phyloP scores from a whole-genome alignment of 2,797 vertebrate species.

The Neopelma chrysocephalum region DNA sequence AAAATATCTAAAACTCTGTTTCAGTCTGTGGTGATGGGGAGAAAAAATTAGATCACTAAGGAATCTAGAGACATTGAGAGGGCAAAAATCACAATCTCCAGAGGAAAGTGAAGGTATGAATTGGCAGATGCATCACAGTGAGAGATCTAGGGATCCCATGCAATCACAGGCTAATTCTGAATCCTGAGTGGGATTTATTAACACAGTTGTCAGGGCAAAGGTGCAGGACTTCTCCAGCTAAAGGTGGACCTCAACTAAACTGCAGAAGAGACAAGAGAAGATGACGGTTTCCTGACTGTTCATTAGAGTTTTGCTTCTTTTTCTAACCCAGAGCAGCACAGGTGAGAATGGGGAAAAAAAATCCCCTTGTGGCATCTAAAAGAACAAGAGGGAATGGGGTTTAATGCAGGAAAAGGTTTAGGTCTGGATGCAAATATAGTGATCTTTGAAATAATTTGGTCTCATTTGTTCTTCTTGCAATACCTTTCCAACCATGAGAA shows the following conservation, averaged over 20 bases:
- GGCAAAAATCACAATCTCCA: not conserved
- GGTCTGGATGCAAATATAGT: not conserved
- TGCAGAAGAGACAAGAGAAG: not conserved
- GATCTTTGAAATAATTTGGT: not conserved
- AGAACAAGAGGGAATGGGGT: not conserved
- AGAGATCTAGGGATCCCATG: not conserved
- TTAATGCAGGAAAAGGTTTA: not conserved
- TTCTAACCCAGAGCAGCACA: not conserved
- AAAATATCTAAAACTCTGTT: not conserved
- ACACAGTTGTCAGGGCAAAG: not conserved
- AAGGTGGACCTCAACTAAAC: not conserved
- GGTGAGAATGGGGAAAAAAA: not conserved
- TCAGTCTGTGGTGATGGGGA: not conserved
- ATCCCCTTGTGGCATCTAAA: not conserved
- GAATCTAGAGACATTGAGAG: not conserved
- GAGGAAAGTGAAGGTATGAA: not conserved
- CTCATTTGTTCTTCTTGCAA: not conserved
- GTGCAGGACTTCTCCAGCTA: not conserved
- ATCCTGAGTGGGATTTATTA: not conserved
- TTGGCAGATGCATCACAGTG: accelerated
- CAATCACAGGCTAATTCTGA: not conserved
- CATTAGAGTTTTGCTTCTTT: not conserved
- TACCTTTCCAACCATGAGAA: not conserved
- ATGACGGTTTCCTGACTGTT: accelerated
- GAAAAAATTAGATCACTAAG: not conserved